Percentiles rank a stretch among this genome's conserved stretches.
These are phyloP conservation scores for Proterorhinus semilunaris DNA, from an alignment of 2,113 vertebrate genomes.

Conservation along the genomic window DNA sequence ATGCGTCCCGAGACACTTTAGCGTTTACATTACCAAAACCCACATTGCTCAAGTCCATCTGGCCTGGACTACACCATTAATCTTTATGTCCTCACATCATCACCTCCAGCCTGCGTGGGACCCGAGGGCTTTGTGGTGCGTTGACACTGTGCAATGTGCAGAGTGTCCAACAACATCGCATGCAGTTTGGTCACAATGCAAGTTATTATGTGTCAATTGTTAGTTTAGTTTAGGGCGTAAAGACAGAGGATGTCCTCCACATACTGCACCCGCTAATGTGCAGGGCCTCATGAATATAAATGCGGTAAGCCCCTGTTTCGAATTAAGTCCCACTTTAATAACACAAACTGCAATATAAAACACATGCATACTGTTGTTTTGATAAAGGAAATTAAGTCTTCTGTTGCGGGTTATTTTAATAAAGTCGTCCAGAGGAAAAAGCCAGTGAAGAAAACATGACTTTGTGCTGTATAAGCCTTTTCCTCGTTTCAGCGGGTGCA, in stretches of 20 bases:
- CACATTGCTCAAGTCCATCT: conserved; percentile 4
- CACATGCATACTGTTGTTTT: conserved; percentile 28
- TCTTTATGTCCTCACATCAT: conserved; percentile 15
- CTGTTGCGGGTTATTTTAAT: conserved; percentile 55
- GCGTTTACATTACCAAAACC: conserved; percentile 9
- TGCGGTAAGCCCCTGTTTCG: conserved; percentile 37
- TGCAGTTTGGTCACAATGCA: neutral
- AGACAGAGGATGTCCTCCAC: neutral
- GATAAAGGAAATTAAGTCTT: conserved; percentile 58
- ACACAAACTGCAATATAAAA: conserved; percentile 61
- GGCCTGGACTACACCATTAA: conserved; percentile 10
- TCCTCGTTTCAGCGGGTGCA: conserved; percentile 58
- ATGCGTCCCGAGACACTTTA: conserved; percentile 3
- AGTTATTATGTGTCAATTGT: neutral
- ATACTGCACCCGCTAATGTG: conserved; percentile 42
- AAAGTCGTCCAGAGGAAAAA: conserved; percentile 53
- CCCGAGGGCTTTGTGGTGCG: conserved; percentile 1
- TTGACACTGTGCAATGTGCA: neutral
- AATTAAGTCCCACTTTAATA: conserved; percentile 69
- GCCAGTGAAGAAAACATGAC: conserved; percentile 43
- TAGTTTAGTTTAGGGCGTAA: neutral
- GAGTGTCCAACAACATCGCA: neutral
- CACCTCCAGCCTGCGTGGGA: conserved; percentile 3
- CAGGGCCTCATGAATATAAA: conserved; percentile 39
- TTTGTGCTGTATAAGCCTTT: conserved; percentile 60